Percentiles rank a stretch among this genome's conserved stretches.
Evolutionary conservation across 1,140 invertebrate species (phyloP).

Genomic region (Cotesia vestalis): DNA sequence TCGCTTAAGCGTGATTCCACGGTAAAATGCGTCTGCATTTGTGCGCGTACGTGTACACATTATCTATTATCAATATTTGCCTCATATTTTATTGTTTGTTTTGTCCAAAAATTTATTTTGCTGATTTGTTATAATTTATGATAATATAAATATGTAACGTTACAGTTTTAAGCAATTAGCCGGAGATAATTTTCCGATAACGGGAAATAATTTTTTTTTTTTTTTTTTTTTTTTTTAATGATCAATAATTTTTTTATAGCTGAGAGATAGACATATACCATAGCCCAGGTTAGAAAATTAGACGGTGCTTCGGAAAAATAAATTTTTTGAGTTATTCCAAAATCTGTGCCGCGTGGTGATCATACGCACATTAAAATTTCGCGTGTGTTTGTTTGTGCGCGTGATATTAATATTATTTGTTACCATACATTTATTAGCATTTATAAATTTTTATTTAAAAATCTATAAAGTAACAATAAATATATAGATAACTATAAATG

Average conservation of each 20-base stretch:
- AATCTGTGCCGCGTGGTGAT: slow-evolving; percentile 28
- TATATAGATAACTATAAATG: slow-evolving; percentile 11
- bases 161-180: too few species aligned
- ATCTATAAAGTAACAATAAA: too few species aligned
- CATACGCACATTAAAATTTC: slow-evolving; percentile 15
- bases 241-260: not conserved
- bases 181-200: too few species aligned
- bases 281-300: slow-evolving; percentile 22
- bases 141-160: not conserved
- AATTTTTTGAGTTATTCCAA: not conserved
- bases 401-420: slow-evolving; percentile 28
- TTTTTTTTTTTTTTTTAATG: not conserved
- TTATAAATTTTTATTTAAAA: not conserved
- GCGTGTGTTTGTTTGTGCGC: slow-evolving; percentile 32
- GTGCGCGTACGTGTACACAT: slow-evolving; percentile 39
- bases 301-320: slow-evolving; percentile 30
- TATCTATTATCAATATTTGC: slow-evolving; percentile 34
- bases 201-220: not conserved
- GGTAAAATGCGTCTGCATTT: slow-evolving; percentile 34
- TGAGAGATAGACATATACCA: slow-evolving; percentile 23
- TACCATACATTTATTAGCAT: not conserved
- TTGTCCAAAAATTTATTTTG: not conserved
- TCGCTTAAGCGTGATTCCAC: slow-evolving; percentile 46
- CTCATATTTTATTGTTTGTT: not conserved
- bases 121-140: not conserved